A percentile compares a stretch with the other conserved stretches of the same genome.
These are phyloP conservation scores for Drosophila burlai DNA, from an alignment of 1,140 invertebrate species.

Conservation along the genomic window DNA sequence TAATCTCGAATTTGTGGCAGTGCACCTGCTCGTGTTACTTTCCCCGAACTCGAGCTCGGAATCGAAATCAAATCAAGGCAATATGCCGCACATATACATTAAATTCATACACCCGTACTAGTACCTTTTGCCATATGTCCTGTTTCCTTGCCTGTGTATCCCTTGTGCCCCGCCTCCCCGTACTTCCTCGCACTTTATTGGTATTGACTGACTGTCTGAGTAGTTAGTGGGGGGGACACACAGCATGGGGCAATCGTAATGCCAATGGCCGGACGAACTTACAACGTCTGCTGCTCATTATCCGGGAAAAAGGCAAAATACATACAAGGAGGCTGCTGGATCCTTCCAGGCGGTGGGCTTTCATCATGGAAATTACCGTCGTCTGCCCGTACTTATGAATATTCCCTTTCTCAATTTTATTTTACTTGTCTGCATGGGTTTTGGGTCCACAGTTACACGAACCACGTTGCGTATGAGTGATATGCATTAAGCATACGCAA, in stretches of 20 bases:
- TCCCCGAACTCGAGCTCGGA: neutral
- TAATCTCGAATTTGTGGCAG: conserved; percentile 1
- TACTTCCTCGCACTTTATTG: conserved; percentile 30
- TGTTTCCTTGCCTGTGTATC: conserved; percentile 15
- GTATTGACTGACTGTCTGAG: conserved; percentile 77
- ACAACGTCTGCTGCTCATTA: conserved; percentile 47
- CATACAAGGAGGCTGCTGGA: conserved; percentile 4
- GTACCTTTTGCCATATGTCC: conserved; percentile 41
- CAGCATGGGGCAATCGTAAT: conserved; percentile 22
- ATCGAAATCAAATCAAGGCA: conserved; percentile 53
- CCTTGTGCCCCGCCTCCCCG: neutral
- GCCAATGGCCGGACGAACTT: conserved; percentile 40
- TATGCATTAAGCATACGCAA: conserved; percentile 50
- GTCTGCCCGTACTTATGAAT: conserved; percentile 37
- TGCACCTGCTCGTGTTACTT: conserved; percentile 18
- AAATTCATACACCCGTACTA: conserved; percentile 23
- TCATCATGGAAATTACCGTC: conserved; percentile 43
- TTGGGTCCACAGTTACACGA: conserved; percentile 14
- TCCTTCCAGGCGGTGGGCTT: conserved; percentile 20
- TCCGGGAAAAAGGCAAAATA: conserved; percentile 22
- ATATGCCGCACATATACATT: conserved; percentile 40
- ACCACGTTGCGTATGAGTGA: conserved; percentile 50
- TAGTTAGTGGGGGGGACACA: conserved; percentile 15
- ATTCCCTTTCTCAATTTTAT: conserved; percentile 15
- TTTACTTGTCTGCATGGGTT: conserved; percentile 26